Evolutionary conservation across 2,797 vertebrate species (phyloP), one percentile per base, ranked within the genome.

Genomic region (Lutjanus argentimaculatus): DNA sequence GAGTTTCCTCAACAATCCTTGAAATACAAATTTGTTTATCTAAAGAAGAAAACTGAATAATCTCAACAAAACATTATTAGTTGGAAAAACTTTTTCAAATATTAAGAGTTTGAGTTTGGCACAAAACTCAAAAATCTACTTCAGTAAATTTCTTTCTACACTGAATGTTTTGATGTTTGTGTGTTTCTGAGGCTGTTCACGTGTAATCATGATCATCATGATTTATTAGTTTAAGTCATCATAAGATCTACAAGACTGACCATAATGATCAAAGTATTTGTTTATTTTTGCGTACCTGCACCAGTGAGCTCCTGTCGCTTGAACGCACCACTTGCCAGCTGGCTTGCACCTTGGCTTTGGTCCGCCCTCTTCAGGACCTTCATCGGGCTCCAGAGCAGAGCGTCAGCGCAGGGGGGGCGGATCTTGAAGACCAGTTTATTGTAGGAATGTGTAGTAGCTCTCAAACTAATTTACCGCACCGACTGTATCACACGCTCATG

Each of bases 371-470:
- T 8, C 57, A 1, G 63, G 25, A 0, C 13, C 0, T 15, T 61
- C 46, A 95, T 95, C 95, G 94, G 95, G 77, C 72, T 6, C 11
- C 11, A 0, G 7, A 0, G 17, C 46, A 2, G 14, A 9, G 42
- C 85, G 88, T 91, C 83, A 79, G 4, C 16, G 48, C 22, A 6
- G 45, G 22, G 46, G 36, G 80, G 92, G 77, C 7, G 21, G 93
- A 88, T n/a, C 63, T 82, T 0, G 45, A 14, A 0, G 1, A 25
- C 83, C 82, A 81, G 67, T 86, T 92, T 92, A 88, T 91, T 84
- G 90, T 84, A 82, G 80, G 88, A 87, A 90, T 83, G 89, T 87
- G 84, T 91, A 91, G 86, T 77, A 75, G 90, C 79, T 1, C 51
- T 88, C 85, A 91, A 78, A 85, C 90, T 63, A 64, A 88, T 71